Conservation (phyloP, 2,797 vertebrate species). For the Xiphophorus birchmanni region DNA sequence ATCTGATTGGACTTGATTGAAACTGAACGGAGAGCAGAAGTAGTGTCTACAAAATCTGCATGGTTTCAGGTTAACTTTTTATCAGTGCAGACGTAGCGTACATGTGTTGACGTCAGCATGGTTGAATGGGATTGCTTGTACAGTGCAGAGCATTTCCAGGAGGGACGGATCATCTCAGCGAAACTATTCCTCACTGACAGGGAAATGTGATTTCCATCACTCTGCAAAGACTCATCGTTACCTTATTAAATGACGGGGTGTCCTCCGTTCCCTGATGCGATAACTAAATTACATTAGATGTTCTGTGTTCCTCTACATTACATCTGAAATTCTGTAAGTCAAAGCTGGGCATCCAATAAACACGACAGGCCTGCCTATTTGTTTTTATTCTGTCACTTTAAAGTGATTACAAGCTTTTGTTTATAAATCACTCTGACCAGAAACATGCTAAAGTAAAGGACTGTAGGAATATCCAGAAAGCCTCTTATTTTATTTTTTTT, state of each 20-base stretch:
- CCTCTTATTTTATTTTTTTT: background rate
- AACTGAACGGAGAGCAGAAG: conserved; percentile 42
- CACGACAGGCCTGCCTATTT: conserved; percentile 58
- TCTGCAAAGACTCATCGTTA: conserved; percentile 68
- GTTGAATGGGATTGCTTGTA: conserved; percentile 21
- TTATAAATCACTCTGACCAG: conserved; percentile 54
- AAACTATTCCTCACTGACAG: conserved; percentile 72
- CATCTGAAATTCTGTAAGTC: conserved; percentile 31
- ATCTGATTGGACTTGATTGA: conserved; percentile 55
- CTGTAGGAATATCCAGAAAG: background rate
- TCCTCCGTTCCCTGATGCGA: conserved; percentile 46
- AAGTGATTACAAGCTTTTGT: conserved; percentile 68
- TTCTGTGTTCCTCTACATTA: conserved; percentile 3
- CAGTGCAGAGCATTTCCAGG: conserved; percentile 20
- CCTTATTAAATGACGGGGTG: conserved; percentile 65
- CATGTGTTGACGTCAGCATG: conserved; percentile 15
- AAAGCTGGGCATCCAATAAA: conserved; percentile 25
- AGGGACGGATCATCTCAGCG: conserved; percentile 34
- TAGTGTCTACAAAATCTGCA: conserved; percentile 44
- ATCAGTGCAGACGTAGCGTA: conserved; percentile 17
- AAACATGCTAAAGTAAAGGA: conserved; percentile 14
- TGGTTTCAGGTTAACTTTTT: conserved; percentile 29
- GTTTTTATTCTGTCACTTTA: conserved; percentile 45
- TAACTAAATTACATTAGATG: conserved; percentile 48
- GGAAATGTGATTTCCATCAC: conserved; percentile 72